phyloP scores from a whole-genome alignment of 2,113 vertebrate genomes.

The Misgurnus mizolepis region DNA sequence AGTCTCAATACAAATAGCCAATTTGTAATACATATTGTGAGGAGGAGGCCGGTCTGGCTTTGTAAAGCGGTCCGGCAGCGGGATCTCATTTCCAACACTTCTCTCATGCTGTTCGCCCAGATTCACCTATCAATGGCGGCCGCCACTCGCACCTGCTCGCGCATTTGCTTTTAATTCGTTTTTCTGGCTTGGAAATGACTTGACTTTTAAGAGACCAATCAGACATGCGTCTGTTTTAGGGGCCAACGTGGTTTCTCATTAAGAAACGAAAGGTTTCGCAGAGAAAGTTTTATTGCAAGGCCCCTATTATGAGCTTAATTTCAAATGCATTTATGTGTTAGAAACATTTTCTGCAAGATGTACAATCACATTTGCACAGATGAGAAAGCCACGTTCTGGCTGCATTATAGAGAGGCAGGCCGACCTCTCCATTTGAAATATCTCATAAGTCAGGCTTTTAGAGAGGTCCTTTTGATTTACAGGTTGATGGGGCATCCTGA shows the following conservation, averaged over 20 bases:
- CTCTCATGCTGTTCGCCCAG: conserved; percentile 43
- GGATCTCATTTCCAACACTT: conserved; percentile 41
- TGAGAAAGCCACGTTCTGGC: neutral
- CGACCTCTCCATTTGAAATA: conserved; percentile 11
- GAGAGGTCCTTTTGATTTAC: conserved; percentile 52
- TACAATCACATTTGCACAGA: neutral
- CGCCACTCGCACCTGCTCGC: conserved; percentile 25
- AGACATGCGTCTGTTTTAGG: neutral
- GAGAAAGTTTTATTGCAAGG: neutral
- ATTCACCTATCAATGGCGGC: conserved; percentile 36
- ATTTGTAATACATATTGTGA: conserved; percentile 51
- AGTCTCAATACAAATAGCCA: conserved; percentile 41
- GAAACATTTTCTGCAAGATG: neutral
- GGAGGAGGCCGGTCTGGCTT: conserved; percentile 36
- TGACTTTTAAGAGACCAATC: conserved; percentile 45
- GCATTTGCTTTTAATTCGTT: conserved; percentile 41
- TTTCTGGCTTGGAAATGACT: conserved; percentile 27
- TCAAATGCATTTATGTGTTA: conserved; percentile 37
- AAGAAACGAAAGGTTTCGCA: too few relatives aligned
- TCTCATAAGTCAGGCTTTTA: conserved; percentile 43
- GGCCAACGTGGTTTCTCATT: neutral
- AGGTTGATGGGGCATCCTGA: conserved; percentile 46
- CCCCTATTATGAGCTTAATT: conserved; percentile 31
- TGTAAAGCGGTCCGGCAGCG: conserved; percentile 31
- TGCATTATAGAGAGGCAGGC: neutral